Evolutionary conservation across 2,888 invertebrate genomes (phyloP).

Genomic region (Drosophila nr. perissopoda): DNA sequence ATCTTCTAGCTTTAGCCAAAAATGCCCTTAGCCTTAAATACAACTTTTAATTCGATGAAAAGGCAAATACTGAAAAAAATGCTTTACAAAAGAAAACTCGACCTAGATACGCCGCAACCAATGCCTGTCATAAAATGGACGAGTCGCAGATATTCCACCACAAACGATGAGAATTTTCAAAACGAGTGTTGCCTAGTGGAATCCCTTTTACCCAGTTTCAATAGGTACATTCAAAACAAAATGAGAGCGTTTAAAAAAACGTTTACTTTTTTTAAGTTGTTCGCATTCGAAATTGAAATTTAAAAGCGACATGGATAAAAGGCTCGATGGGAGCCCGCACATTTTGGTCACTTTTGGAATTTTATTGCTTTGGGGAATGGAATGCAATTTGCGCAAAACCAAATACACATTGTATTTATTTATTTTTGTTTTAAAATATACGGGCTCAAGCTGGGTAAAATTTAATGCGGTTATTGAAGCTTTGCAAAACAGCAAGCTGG

Average conservation of each 20-base stretch:
- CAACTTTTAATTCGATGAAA: neutral
- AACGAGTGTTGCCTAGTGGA: neutral
- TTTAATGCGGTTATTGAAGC: slow-evolving; percentile 34
- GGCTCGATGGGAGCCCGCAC: neutral
- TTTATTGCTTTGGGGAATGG: neutral
- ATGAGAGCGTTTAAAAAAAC: neutral
- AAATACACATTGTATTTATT: slow-evolving; percentile 14
- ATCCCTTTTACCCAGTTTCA: neutral
- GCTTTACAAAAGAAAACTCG: neutral
- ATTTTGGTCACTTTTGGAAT: neutral
- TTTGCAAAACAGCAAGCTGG: slow-evolving; percentile 23
- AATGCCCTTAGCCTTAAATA: neutral
- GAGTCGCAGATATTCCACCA: neutral
- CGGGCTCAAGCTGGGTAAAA: slow-evolving; percentile 10
- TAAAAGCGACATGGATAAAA: neutral
- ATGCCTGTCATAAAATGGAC: neutral
- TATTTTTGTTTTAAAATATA: slow-evolving; percentile 15
- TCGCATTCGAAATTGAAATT: neutral
- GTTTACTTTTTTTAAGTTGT: too few relatives aligned
- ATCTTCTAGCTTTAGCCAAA: neutral
- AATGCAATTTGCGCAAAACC: neutral
- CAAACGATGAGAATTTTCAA: neutral
- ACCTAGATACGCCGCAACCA: neutral
- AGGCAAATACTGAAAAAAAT: neutral
- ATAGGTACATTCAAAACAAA: neutral